phyloP scores from a whole-genome alignment of 2,888 invertebrate species.

The Spisula subtruncata region DNA sequence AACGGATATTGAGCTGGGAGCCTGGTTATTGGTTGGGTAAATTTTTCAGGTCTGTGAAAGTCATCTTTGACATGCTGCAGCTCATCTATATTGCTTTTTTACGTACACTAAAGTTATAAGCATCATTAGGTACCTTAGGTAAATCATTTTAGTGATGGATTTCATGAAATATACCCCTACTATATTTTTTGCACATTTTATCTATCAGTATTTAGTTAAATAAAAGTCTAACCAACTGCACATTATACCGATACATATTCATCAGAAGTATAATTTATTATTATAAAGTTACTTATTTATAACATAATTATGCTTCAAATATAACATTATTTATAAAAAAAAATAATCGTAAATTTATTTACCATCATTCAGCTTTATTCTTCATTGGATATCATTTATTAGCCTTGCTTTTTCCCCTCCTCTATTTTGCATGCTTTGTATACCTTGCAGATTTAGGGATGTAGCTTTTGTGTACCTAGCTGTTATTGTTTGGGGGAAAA shows the following conservation, averaged over 20 bases:
- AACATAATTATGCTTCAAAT: background rate
- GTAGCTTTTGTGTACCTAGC: conserved; percentile 38
- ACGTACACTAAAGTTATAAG: background rate
- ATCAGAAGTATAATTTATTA: background rate
- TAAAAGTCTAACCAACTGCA: background rate
- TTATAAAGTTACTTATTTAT: background rate
- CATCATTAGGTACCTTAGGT: background rate
- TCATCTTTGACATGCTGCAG: conserved; percentile 9
- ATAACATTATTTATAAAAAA: background rate
- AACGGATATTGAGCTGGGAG: no score
- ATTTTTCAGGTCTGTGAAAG: background rate
- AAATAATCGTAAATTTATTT: background rate
- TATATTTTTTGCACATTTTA: conserved; percentile 7
- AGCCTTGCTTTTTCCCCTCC: conserved; percentile 40
- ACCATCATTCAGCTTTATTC: conserved; percentile 6
- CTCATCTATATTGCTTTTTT: background rate
- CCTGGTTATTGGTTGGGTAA: background rate
- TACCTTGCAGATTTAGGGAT: conserved; percentile 20
- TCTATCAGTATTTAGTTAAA: background rate
- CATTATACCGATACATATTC: background rate
- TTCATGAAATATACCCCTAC: background rate
- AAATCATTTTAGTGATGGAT: background rate
- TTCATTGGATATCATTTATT: conserved; percentile 28
- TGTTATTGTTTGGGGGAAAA: background rate
- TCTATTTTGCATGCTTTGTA: conserved; percentile 38